Percentiles rank a stretch among this genome's conserved stretches.
Evolutionary conservation across 2,797 vertebrate species (phyloP).

Genomic region (Gymnothorax reevesii): DNA sequence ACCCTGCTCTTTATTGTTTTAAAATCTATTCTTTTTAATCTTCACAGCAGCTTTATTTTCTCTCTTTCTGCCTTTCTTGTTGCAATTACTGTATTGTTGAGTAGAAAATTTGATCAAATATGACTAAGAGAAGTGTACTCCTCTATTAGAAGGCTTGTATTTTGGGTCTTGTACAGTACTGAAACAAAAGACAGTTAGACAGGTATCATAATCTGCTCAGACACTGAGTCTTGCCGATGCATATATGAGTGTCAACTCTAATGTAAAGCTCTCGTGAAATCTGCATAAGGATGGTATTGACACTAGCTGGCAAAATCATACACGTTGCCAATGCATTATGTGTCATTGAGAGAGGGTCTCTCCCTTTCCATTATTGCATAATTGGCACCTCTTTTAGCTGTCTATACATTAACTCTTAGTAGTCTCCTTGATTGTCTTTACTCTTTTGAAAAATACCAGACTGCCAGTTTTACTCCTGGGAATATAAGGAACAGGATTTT

Average conservation of each 20-base stretch:
- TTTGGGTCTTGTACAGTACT: neutral
- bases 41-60: neutral
- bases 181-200: neutral
- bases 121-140: neutral
- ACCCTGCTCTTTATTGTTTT: neutral
- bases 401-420: too few species aligned
- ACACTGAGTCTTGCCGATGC: neutral
- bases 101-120: neutral
- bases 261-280: neutral
- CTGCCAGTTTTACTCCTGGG: too few species aligned
- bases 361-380: neutral
- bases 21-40: neutral
- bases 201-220: neutral
- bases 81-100: neutral
- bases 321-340: neutral
- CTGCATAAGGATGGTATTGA: neutral
- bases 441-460: too few species aligned
- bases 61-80: neutral
- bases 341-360: neutral
- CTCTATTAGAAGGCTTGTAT: neutral
- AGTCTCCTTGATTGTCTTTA: too few species aligned
- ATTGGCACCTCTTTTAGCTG: neutral
- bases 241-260: neutral
- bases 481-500: too few species aligned
- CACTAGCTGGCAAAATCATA: neutral